Evolutionary conservation across 1,140 invertebrate genomes (phyloP).

Genomic region (Maconellicoccus hirsutus): DNA sequence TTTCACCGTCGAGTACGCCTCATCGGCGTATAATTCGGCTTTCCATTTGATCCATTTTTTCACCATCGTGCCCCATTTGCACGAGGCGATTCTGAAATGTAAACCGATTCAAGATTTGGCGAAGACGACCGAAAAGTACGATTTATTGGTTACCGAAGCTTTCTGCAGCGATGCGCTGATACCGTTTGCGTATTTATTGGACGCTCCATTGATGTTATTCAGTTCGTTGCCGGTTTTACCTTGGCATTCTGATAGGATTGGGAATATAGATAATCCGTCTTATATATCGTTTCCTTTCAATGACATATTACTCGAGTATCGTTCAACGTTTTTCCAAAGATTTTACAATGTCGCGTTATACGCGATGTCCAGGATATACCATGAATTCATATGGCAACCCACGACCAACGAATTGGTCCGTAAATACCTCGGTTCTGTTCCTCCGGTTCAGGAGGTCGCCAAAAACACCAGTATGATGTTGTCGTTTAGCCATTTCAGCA

Average conservation of each 20-base stretch:
- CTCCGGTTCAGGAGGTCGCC: constrained; percentile 30
- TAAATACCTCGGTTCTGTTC: constrained; percentile 26
- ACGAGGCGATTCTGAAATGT: neutral
- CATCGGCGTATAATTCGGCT: neutral
- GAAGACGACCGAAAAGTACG: constrained; percentile 29
- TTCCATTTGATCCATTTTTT: neutral
- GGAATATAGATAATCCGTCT: constrained; percentile 26
- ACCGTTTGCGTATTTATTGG: constrained; percentile 31
- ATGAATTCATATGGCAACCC: neutral
- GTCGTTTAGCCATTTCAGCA: constrained; percentile 33
- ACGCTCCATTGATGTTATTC: constrained; percentile 42
- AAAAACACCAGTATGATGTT: constrained; percentile 32
- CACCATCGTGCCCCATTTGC: neutral
- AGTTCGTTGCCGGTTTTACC: constrained; percentile 44
- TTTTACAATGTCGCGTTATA: neutral
- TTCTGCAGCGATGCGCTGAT: constrained; percentile 29
- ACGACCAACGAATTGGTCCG: constrained; percentile 9
- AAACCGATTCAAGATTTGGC: neutral
- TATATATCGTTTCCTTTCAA: constrained; percentile 25
- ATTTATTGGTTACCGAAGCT: constrained; percentile 32
- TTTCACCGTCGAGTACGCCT: neutral
- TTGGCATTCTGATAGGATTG: constrained; percentile 41
- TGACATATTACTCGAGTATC: neutral
- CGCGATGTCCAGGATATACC: neutral
- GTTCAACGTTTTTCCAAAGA: constrained; percentile 14